Conservation (phyloP, 2,113 vertebrate genomes). For the Gymnobelideus leadbeateri region DNA sequence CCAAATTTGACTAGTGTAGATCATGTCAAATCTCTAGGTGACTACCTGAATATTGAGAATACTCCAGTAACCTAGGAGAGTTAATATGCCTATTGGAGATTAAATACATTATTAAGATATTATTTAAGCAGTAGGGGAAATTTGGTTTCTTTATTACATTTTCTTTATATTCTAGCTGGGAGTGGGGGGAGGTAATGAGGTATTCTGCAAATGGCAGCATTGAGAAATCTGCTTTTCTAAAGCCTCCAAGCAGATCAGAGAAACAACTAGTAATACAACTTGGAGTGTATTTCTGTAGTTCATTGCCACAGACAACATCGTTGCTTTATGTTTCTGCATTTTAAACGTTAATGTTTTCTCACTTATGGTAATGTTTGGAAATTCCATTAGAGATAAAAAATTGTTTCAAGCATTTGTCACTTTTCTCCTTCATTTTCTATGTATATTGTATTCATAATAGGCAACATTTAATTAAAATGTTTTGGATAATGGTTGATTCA, state of each 20-base stretch:
- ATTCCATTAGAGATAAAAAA: background rate
- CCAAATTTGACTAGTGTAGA: background rate
- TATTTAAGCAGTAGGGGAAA: too few species aligned
- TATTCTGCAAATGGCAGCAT: background rate
- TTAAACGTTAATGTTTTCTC: background rate
- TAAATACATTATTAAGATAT: background rate
- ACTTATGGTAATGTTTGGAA: slow-evolving; percentile 1
- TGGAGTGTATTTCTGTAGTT: background rate
- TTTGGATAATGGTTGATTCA: background rate
- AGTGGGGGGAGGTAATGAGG: background rate
- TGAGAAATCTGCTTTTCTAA: background rate
- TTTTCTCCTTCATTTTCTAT: background rate
- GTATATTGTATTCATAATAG: background rate
- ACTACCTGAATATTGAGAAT: background rate
- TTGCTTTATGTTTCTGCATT: background rate
- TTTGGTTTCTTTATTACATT: background rate
- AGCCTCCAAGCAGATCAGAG: background rate
- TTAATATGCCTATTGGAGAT: background rate
- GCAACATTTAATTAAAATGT: background rate
- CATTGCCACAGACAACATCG: background rate
- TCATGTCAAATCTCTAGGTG: background rate
- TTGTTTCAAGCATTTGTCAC: background rate
- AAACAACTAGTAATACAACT: background rate
- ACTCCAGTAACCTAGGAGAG: background rate
- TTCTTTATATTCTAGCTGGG: background rate